Conservation (phyloP, 2,797 vertebrate genomes). For the Poecilia gillii region DNA sequence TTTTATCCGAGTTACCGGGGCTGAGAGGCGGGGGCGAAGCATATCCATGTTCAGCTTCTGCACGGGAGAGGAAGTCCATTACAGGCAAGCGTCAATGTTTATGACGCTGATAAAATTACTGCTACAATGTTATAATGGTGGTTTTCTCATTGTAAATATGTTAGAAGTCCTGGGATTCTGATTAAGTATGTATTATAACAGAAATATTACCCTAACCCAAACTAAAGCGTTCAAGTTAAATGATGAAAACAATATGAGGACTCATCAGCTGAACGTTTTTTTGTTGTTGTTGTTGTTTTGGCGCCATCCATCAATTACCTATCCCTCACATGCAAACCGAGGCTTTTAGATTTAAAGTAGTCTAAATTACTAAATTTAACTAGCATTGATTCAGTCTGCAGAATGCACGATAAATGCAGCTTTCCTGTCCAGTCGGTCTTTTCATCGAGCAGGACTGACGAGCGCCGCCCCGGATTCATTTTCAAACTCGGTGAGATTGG, state of each 20-base stretch:
- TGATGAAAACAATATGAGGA: slow-evolving; percentile 5
- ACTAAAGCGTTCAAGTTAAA: not conserved
- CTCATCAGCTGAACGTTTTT: slow-evolving; percentile 56
- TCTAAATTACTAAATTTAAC: not conserved
- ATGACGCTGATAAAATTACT: not conserved
- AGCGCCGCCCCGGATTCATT: slow-evolving; percentile 50
- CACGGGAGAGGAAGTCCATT: slow-evolving; percentile 16
- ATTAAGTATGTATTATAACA: not conserved
- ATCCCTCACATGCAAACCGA: not conserved
- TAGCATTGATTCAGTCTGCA: not conserved
- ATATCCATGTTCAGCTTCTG: slow-evolving; percentile 94
- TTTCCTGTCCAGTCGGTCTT: rapidly evolving
- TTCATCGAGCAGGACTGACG: slow-evolving; percentile 10
- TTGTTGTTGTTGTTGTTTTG: slow-evolving; percentile 65
- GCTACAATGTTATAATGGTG: not conserved
- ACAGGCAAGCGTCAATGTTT: not conserved
- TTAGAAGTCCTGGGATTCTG: not conserved
- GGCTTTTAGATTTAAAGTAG: not conserved
- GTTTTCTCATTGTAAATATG: not conserved
- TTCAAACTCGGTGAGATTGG: slow-evolving; percentile 84
- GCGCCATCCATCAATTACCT: slow-evolving; percentile 66
- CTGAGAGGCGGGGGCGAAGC: slow-evolving; percentile 85
- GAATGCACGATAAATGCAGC: not conserved
- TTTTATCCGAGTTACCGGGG: slow-evolving; percentile 72
- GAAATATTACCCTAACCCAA: not conserved